Conservation (phyloP, 2,888 invertebrate species). For the Stegophylla sp. region DNA sequence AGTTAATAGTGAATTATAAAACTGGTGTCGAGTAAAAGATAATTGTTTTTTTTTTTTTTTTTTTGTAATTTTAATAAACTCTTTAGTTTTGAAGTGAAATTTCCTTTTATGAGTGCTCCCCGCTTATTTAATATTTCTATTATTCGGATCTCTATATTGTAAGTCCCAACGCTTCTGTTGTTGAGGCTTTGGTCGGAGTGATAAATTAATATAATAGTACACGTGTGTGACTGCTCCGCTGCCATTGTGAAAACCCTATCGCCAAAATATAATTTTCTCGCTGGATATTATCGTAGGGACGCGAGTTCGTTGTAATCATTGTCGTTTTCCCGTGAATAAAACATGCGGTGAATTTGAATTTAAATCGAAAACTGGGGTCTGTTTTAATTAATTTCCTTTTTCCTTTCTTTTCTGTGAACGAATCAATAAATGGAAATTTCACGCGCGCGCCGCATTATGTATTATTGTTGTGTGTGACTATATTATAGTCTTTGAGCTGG, state of each 20-base stretch:
- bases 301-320: slow-evolving; percentile 12
- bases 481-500: slow-evolving; percentile 40
- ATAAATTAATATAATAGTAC: neutral
- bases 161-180: no score
- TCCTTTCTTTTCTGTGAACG: slow-evolving; percentile 18
- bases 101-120: no score
- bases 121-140: no score
- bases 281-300: neutral
- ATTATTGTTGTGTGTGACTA: slow-evolving; percentile 17
- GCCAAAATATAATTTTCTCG: slow-evolving; percentile 11
- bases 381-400: slow-evolving; percentile 51
- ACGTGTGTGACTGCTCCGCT: neutral
- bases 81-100: no score
- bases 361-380: slow-evolving; percentile 54
- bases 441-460: neutral
- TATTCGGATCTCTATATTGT: no score
- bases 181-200: neutral
- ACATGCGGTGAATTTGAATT: slow-evolving; percentile 52
- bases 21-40: no score
- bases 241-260: slow-evolving; percentile 11
- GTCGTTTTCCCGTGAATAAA: slow-evolving; percentile 48
- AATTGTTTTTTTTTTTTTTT: no score
- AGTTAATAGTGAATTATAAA: no score
- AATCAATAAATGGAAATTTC: slow-evolving; percentile 57
- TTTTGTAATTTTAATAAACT: no score